A percentile compares a stretch with the other conserved stretches of the same genome.
These are phyloP conservation scores for Galago senegalensis DNA, from an alignment of 2,797 vertebrate species.

Conservation along the genomic window DNA sequence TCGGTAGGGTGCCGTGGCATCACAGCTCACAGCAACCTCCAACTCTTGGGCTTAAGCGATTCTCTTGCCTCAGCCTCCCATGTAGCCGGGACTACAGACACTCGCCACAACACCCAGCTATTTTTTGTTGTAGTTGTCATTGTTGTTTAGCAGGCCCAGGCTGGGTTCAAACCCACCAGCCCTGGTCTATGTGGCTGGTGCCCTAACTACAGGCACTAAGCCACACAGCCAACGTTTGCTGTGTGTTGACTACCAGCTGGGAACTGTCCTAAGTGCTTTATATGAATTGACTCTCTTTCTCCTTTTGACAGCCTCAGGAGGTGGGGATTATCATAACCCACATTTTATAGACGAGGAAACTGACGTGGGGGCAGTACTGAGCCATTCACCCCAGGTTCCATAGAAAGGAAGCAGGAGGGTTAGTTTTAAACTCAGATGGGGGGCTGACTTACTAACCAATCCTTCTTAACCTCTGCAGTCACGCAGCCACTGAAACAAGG, in stretches of 20 bases:
- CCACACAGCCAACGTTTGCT: not conserved
- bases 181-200: too few species aligned
- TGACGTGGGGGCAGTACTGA: not conserved
- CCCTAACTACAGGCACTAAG: too few species aligned
- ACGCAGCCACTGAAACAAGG: not conserved
- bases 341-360: not conserved
- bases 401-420: not conserved
- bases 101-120: too few species aligned
- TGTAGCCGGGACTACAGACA: too few species aligned
- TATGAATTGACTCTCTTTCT: not conserved
- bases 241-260: not conserved
- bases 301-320: not conserved
- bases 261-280: not conserved
- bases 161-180: too few species aligned
- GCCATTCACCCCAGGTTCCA: not conserved
- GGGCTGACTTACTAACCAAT: not conserved
- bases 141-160: too few species aligned
- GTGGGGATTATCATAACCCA: not conserved
- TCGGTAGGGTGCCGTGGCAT: too few species aligned
- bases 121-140: too few species aligned
- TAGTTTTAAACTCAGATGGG: not conserved
- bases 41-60: too few species aligned
- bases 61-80: too few species aligned
- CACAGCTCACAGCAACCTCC: too few species aligned
- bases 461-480: not conserved